phyloP scores from a whole-genome alignment of 2,113 vertebrate species.

The Rhynchomys soricoides region DNA sequence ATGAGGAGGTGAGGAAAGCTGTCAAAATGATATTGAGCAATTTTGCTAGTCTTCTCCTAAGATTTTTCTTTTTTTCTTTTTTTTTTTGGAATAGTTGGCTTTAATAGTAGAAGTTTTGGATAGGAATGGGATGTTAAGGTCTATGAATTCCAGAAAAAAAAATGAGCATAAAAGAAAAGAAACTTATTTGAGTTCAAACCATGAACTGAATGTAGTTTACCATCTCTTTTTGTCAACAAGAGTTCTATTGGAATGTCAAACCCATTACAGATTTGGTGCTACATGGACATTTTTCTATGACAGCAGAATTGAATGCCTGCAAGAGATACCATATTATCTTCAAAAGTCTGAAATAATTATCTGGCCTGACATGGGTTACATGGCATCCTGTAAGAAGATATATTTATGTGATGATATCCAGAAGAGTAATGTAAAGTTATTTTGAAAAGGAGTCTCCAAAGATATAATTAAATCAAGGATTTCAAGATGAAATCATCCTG shows the following conservation, averaged over 20 bases:
- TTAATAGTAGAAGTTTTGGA: not conserved
- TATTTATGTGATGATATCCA: not conserved
- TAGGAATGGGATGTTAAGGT: not conserved
- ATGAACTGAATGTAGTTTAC: not conserved
- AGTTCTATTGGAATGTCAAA: not conserved
- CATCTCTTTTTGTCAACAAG: not conserved
- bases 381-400: not conserved
- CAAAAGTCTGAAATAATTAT: not conserved
- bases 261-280: not conserved
- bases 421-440: not conserved
- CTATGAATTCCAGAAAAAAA: not conserved
- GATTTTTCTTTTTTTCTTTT: too few species aligned
- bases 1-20: not conserved
- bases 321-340: not conserved
- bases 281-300: not conserved
- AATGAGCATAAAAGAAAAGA: not conserved
- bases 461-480: not conserved
- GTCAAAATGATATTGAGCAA: not conserved
- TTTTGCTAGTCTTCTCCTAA: not conserved
- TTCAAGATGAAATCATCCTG: not conserved
- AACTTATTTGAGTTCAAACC: not conserved
- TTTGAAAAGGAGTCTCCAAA: conserved; percentile 1
- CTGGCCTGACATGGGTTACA: not conserved
- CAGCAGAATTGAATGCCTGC: not conserved
- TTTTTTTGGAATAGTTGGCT: not conserved